Evolutionary conservation across 1,140 invertebrate species (phyloP).

Genomic region (Saxidomus purpurata): DNA sequence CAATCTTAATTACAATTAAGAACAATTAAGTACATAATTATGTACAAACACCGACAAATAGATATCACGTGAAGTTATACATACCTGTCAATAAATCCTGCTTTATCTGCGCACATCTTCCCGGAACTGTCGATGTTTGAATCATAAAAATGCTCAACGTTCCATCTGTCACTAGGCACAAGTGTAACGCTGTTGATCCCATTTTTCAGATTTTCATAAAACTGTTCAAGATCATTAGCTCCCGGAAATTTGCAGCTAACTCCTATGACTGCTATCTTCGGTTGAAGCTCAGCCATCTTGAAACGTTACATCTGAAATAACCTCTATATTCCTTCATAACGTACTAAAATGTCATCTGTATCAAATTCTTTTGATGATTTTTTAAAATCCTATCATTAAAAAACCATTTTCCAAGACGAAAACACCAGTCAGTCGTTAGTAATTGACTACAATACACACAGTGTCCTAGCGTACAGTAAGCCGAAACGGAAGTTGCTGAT

Average conservation of each 20-base stretch:
- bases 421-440: too few species aligned
- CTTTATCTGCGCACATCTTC: conserved; percentile 23
- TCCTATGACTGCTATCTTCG: conserved; percentile 69
- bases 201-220: conserved; percentile 63
- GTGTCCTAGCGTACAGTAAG: too few species aligned
- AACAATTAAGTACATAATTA: background rate
- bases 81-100: conserved; percentile 53
- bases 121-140: background rate
- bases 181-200: conserved; percentile 65
- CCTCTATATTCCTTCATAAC: too few species aligned
- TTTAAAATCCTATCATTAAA: too few species aligned
- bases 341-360: too few species aligned
- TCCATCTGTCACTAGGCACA: conserved; percentile 64
- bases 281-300: background rate
- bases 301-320: too few species aligned
- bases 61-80: background rate
- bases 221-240: conserved; percentile 64
- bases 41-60: background rate
- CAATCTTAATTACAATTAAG: too few species aligned
- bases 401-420: too few species aligned
- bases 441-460: too few species aligned
- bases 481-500: too few species aligned
- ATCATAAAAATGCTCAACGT: conserved; percentile 46
- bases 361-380: too few species aligned
- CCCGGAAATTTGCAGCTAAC: conserved; percentile 70